These are phyloP conservation scores for Gobionotothen gibberifrons DNA, from an alignment of 2,797 vertebrate genomes.

Conservation along the genomic window DNA sequence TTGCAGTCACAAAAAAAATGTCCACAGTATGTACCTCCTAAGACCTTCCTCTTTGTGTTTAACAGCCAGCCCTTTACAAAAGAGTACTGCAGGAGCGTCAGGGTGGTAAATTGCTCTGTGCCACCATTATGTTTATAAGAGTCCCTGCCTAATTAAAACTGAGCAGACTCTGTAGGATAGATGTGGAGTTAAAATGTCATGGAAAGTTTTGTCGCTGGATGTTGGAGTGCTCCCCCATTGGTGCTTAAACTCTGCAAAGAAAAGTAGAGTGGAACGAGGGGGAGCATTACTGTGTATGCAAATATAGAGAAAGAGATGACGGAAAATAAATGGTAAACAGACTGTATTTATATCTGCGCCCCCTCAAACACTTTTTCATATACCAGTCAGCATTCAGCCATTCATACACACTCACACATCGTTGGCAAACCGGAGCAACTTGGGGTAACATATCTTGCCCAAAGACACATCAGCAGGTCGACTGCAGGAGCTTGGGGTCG, in stretches of 20 bases:
- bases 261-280: not conserved
- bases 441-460: too few species aligned
- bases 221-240: not conserved
- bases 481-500: too few species aligned
- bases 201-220: slow-evolving; percentile 5
- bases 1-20: not conserved
- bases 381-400: too few species aligned
- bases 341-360: too few species aligned
- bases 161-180: slow-evolving; percentile 16
- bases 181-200: slow-evolving; percentile 14
- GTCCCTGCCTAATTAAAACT: slow-evolving; percentile 53
- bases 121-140: slow-evolving; percentile 36
- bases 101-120: slow-evolving; percentile 40
- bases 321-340: not conserved
- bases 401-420: too few species aligned
- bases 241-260: slow-evolving; percentile 4
- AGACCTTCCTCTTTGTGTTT: not conserved
- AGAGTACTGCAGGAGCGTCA: not conserved
- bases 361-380: too few species aligned
- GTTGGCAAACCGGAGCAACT: too few species aligned
- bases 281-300: too few species aligned
- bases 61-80: not conserved
- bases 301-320: not conserved
- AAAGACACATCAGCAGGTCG: too few species aligned
- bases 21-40: not conserved